phyloP scores from a whole-genome alignment of 2,888 invertebrate genomes.

The Brachynemurus nebulosus region DNA sequence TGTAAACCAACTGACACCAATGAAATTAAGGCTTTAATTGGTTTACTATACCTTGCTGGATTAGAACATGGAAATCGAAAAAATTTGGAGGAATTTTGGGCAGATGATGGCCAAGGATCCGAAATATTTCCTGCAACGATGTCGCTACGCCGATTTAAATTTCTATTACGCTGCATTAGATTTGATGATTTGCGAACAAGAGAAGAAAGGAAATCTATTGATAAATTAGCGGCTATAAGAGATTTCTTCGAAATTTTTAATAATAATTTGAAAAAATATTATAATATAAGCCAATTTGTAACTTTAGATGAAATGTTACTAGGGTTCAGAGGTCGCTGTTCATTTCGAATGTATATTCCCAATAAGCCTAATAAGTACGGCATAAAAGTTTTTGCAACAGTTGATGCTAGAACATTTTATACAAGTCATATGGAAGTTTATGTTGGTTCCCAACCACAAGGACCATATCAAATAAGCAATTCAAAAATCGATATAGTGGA shows the following conservation, averaged over 20 bases:
- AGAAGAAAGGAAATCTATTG: conserved; percentile 9
- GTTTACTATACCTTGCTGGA: conserved; percentile 6
- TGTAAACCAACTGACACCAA: neutral
- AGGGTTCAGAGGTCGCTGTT: conserved; percentile 20
- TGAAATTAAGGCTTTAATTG: neutral
- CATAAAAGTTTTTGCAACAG: conserved; percentile 18
- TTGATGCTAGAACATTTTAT: conserved; percentile 19
- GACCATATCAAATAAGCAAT: conserved; percentile 12
- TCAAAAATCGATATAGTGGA: conserved; percentile 12
- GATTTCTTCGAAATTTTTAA: conserved; percentile 20
- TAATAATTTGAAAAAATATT: conserved; percentile 17
- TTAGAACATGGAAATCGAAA: neutral
- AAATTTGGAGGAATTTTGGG: conserved; percentile 7
- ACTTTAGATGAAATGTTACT: conserved; percentile 19
- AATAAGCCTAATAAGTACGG: conserved; percentile 21
- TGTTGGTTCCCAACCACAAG: conserved; percentile 18
- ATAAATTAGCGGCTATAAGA: conserved; percentile 15
- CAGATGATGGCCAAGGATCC: conserved; percentile 11
- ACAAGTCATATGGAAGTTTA: conserved; percentile 18
- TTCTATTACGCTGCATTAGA: conserved; percentile 13
- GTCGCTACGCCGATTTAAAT: conserved; percentile 15
- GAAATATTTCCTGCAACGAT: conserved; percentile 18
- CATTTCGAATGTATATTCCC: conserved; percentile 17
- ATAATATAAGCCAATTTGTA: conserved; percentile 16
- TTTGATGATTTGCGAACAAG: conserved; percentile 14